A percentile compares a stretch with the other conserved stretches of the same genome.
Conservation (phyloP, 2,797 vertebrate genomes). For the Peromyscus attwateri region DNA sequence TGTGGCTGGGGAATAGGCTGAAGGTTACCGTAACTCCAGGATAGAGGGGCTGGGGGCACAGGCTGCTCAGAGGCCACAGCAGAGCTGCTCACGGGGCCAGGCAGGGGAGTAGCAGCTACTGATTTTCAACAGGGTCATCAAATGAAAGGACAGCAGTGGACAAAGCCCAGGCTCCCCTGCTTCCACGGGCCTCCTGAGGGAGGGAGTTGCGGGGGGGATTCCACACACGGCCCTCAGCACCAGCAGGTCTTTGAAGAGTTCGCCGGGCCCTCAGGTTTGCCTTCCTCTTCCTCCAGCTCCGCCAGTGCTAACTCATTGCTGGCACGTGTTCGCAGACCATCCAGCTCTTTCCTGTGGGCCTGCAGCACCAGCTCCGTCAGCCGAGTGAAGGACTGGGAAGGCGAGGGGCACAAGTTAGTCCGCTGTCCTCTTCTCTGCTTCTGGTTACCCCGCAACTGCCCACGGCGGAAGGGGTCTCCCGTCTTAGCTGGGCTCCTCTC, state of each 20-base stretch:
- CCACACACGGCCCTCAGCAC: conserved; percentile 89
- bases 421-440: rapidly evolving
- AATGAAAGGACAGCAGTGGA: conserved; percentile 55
- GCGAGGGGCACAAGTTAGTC: conserved; percentile 33
- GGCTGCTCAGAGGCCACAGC: conserved; percentile 58
- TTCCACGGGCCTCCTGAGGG: conserved; percentile 69
- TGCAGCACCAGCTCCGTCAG: conserved; percentile 94
- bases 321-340: conserved; percentile 87
- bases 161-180: conserved; percentile 65
- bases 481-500: not conserved
- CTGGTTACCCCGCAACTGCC: rapidly evolving
- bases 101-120: conserved; percentile 64
- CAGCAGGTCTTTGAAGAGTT: conserved; percentile 91
- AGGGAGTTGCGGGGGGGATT: not conserved
- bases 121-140: conserved; percentile 52
- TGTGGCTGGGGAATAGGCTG: conserved; percentile 12
- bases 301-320: conserved; percentile 88
- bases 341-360: conserved; percentile 93
- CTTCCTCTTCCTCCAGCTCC: conserved; percentile 91
- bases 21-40: not conserved
- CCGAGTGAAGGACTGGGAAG: conserved; percentile 92
- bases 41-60: not conserved
- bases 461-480: rapidly evolving
- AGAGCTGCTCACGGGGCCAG: conserved; percentile 50
- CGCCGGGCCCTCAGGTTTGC: conserved; percentile 87